phyloP scores from a whole-genome alignment of 2,888 invertebrate genomes.

The Pantelozetes paolii region DNA sequence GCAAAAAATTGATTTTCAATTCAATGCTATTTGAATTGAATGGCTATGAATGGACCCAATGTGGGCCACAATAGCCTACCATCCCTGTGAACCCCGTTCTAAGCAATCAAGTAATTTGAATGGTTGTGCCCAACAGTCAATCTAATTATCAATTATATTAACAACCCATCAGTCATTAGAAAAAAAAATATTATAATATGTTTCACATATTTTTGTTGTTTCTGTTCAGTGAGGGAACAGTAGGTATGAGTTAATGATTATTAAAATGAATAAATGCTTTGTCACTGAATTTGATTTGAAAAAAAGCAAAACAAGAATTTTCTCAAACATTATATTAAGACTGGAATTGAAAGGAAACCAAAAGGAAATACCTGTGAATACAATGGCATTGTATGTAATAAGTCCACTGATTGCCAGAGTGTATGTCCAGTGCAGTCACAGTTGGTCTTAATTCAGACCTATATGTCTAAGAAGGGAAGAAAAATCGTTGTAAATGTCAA shows the following conservation, averaged over 20 bases:
- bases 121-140: neutral
- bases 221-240: neutral
- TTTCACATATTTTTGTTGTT: slow-evolving; percentile 5
- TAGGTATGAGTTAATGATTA: neutral
- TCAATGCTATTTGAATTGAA: no score
- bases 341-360: neutral
- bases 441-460: neutral
- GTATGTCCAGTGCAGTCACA: neutral
- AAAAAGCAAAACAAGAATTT: neutral
- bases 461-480: no score
- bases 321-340: neutral
- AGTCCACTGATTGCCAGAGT: no score
- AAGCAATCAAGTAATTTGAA: no score
- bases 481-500: neutral
- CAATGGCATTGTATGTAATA: neutral
- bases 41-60: no score
- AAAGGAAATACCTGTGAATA: neutral
- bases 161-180: slow-evolving; percentile 19
- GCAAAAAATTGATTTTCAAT: no score
- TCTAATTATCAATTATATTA: slow-evolving; percentile 33
- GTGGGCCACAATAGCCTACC: no score
- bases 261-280: slow-evolving; percentile 25
- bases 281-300: neutral
- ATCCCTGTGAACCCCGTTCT: no score
- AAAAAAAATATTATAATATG: neutral